phyloP scores from a whole-genome alignment of 1,140 invertebrate species.

The Mamestra configurata region DNA sequence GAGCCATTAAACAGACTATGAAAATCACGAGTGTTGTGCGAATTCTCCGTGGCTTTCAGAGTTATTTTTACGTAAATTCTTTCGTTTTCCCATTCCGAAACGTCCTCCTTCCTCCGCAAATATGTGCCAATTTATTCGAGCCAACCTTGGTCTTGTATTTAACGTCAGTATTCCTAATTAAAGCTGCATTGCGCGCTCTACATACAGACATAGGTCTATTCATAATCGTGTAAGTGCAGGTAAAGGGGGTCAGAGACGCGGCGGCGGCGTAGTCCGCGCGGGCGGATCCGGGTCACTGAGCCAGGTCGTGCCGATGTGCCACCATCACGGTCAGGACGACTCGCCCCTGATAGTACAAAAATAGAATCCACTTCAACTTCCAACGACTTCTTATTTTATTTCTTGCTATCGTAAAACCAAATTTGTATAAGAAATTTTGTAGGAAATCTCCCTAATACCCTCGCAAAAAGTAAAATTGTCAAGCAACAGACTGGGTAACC shows the following conservation, averaged over 20 bases:
- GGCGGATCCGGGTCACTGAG: constrained; percentile 73
- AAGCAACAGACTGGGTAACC: background rate
- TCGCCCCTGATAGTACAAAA: background rate
- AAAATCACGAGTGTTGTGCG: background rate
- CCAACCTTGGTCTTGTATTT: background rate
- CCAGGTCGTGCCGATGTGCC: constrained; percentile 60
- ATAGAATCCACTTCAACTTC: background rate
- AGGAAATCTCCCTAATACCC: too few species aligned
- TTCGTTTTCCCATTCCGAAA: background rate
- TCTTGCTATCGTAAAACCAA: too few species aligned
- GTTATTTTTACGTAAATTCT: background rate
- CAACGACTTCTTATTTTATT: background rate
- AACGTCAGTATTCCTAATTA: background rate
- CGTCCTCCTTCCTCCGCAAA: background rate
- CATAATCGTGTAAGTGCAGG: constrained; percentile 52
- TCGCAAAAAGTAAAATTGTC: background rate
- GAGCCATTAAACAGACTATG: background rate
- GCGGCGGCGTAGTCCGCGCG: constrained; percentile 40
- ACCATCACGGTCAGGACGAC: constrained; percentile 55
- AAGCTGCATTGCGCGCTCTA: constrained; percentile 8
- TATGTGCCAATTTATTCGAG: background rate
- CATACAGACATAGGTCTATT: constrained; percentile 5
- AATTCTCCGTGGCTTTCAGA: background rate
- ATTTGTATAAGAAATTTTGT: too few species aligned
- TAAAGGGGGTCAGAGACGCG: constrained; percentile 64